These are phyloP conservation scores for Vespertilio murinus DNA, from an alignment of 2,797 vertebrate genomes.

Conservation along the genomic window DNA sequence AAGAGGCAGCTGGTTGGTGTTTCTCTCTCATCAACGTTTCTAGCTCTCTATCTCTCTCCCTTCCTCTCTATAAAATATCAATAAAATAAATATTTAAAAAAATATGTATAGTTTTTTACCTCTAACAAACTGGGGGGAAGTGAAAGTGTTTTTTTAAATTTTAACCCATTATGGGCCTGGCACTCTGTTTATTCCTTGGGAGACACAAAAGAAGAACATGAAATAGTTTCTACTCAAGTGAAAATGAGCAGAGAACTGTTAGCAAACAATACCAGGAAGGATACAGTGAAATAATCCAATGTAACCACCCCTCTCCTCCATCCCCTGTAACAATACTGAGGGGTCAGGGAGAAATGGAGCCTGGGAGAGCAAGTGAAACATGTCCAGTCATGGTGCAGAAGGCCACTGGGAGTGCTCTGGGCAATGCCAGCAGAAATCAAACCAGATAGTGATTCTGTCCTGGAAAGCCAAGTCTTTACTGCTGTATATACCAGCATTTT, in stretches of 20 bases:
- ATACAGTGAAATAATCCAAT: background rate
- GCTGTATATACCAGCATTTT: background rate
- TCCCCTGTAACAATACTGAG: too few relatives aligned
- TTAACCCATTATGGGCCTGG: background rate
- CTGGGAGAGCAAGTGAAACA: background rate
- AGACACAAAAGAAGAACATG: background rate
- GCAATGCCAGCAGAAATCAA: background rate
- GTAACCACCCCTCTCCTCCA: background rate
- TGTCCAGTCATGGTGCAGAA: background rate
- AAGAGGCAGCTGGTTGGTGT: too few relatives aligned
- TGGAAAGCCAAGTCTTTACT: fast-evolving
- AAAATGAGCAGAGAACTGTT: background rate
- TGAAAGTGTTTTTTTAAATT: background rate
- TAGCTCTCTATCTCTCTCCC: too few relatives aligned
- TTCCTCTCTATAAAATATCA: too few relatives aligned
- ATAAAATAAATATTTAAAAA: too few relatives aligned
- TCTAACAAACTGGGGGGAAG: background rate
- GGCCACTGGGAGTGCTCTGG: background rate
- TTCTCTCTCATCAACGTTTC: too few relatives aligned
- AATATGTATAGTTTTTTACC: background rate
- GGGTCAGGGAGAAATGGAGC: background rate
- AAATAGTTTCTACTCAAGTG: background rate
- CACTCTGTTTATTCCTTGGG: background rate
- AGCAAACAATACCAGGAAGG: background rate
- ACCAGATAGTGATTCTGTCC: background rate